Conservation (phyloP, 2,888 invertebrate species). For the Argyra leucocephala region DNA sequence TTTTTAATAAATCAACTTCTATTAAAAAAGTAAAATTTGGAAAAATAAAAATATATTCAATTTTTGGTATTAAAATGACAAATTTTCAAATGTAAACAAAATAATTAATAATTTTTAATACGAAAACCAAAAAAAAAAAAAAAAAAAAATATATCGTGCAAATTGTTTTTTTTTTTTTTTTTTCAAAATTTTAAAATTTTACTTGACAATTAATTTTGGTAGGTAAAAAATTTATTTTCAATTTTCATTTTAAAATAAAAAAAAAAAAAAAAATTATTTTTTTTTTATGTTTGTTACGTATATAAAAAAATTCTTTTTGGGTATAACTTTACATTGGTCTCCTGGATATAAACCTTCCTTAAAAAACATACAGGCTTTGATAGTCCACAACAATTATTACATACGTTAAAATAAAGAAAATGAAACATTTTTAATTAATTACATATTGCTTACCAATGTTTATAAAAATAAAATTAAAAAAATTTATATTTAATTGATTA, state of each 20-base stretch:
- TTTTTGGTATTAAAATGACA: background rate
- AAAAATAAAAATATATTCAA: background rate
- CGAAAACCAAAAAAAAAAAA: background rate
- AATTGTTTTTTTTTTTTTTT: background rate
- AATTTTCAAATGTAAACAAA: background rate
- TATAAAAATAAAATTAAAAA: conserved; percentile 6
- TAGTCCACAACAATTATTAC: conserved; percentile 6
- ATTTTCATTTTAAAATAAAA: background rate
- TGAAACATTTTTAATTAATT: conserved; percentile 6
- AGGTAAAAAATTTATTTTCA: background rate
- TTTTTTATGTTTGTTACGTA: conserved; percentile 1
- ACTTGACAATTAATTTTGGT: background rate
- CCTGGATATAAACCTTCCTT: conserved; percentile 6
- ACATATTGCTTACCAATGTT: conserved; percentile 6
- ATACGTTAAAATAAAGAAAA: conserved; percentile 6
- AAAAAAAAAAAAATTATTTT: background rate
- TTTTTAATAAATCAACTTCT: background rate
- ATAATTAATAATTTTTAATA: background rate
- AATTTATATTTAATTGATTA: background rate
- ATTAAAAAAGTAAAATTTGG: background rate
- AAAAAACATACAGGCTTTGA: conserved; percentile 6
- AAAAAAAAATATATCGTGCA: background rate
- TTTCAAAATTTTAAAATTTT: too few relatives aligned
- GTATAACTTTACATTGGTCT: conserved; percentile 6
- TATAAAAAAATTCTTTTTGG: background rate